phyloP scores from a whole-genome alignment of 2,797 vertebrate species.

The Danionella dracula region DNA sequence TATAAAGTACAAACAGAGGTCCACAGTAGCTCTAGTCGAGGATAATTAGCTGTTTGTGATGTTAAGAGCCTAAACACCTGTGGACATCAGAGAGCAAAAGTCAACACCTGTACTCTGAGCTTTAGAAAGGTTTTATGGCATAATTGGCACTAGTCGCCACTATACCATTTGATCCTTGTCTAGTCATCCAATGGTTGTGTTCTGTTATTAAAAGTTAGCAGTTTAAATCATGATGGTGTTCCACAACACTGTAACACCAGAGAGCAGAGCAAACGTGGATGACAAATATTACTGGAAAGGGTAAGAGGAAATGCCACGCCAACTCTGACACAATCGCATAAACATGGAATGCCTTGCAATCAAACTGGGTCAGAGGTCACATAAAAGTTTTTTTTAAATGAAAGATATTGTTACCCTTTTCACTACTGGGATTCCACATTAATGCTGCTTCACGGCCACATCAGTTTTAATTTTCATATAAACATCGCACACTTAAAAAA shows the following conservation, averaged over 20 bases:
- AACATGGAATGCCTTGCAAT: background rate
- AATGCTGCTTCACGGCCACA: too few relatives aligned
- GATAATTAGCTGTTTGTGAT: constrained; percentile 33
- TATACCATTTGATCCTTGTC: constrained; percentile 4
- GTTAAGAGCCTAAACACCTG: constrained; percentile 30
- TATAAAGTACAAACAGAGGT: background rate
- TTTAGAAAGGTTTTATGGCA: constrained; percentile 38
- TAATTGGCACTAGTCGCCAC: constrained; percentile 35
- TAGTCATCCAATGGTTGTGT: background rate
- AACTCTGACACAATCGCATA: background rate
- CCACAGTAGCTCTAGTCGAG: background rate
- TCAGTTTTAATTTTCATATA: too few relatives aligned
- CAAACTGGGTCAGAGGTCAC: background rate
- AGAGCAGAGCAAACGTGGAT: too few relatives aligned
- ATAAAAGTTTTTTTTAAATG: too few relatives aligned
- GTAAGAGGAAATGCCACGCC: background rate
- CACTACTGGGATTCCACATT: too few relatives aligned
- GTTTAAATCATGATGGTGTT: background rate
- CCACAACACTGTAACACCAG: background rate
- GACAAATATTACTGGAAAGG: background rate
- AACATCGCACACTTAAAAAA: too few relatives aligned
- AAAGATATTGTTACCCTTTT: too few relatives aligned
- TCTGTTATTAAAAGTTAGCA: background rate
- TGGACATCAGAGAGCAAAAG: constrained; percentile 30
- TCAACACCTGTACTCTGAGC: constrained; percentile 42